phyloP scores from a whole-genome alignment of 2,888 invertebrate species.

The Lasioglossum malachurum region DNA sequence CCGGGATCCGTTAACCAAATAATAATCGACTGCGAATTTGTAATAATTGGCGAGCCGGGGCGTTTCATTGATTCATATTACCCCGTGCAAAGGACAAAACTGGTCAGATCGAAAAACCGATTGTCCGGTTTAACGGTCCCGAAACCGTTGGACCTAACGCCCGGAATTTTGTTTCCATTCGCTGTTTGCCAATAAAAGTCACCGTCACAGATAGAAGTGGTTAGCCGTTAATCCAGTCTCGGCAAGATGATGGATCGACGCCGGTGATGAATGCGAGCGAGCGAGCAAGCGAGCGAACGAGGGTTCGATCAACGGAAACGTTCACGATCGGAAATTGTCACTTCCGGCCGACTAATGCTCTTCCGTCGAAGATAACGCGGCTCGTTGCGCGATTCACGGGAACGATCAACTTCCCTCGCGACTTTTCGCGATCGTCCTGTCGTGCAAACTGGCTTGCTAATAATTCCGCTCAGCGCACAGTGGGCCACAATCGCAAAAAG shows the following conservation, averaged over 20 bases:
- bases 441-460: not conserved
- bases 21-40: not conserved
- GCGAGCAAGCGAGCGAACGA: slow-evolving; percentile 68
- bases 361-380: slow-evolving; percentile 77
- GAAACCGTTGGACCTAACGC: not conserved
- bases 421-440: slow-evolving; percentile 6
- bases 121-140: not conserved
- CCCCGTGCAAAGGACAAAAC: not conserved
- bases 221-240: slow-evolving; percentile 62
- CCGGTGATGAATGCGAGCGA: slow-evolving; percentile 76
- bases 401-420: slow-evolving; percentile 22
- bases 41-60: not conserved
- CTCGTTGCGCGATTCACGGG: slow-evolving; percentile 40
- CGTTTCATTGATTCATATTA: not conserved
- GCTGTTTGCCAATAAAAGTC: slow-evolving; percentile 50
- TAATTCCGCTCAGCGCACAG: not conserved
- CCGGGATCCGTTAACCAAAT: not conserved
- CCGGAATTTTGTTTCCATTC: slow-evolving; percentile 30
- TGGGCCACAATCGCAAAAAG: not conserved
- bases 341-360: slow-evolving; percentile 81
- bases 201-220: slow-evolving; percentile 50
- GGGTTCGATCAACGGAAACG: slow-evolving; percentile 76
- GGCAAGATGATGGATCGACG: slow-evolving; percentile 61
- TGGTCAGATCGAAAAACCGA: not conserved
- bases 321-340: slow-evolving; percentile 83